A percentile compares a stretch with the other conserved stretches of the same genome.
Conservation (phyloP, 2,113 vertebrate species). For the Alligator sinensis region DNA sequence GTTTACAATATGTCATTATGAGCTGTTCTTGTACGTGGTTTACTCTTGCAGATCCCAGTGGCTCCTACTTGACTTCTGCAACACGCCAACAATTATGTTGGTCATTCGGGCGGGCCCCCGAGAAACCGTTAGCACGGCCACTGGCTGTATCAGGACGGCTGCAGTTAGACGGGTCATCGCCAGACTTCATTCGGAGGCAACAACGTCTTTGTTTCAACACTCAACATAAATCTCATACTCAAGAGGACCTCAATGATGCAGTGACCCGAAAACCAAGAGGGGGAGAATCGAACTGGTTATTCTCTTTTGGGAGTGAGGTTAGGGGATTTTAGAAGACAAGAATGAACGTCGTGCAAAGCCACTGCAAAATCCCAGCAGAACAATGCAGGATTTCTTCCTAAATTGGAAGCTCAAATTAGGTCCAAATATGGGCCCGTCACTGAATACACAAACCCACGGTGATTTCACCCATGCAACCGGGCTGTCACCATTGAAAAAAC, state of each 20-base stretch:
- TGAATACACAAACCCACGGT: neutral
- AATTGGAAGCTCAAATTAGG: neutral
- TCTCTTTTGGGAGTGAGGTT: neutral
- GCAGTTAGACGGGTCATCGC: neutral
- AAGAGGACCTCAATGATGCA: rapidly evolving
- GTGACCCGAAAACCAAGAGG: rapidly evolving
- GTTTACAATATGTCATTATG: constrained; percentile 48
- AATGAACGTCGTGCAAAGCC: neutral
- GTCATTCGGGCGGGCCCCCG: neutral
- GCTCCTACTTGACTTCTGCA: neutral
- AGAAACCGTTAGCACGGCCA: neutral
- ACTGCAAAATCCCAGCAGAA: neutral
- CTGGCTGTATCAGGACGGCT: rapidly evolving
- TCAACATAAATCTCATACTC: no score
- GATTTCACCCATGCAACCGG: neutral
- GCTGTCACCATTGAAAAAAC: no score
- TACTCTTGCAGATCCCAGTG: constrained; percentile 24
- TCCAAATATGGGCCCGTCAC: neutral
- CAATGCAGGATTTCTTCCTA: neutral
- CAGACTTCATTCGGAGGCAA: neutral
- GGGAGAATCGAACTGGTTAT: rapidly evolving
- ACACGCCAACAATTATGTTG: neutral
- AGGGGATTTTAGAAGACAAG: neutral
- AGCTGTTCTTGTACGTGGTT: neutral
- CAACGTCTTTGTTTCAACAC: neutral